Percentiles rank a stretch among this genome's conserved stretches.
phyloP scores from a whole-genome alignment of 1,140 invertebrate genomes.

The Scaptomyza montana region DNA sequence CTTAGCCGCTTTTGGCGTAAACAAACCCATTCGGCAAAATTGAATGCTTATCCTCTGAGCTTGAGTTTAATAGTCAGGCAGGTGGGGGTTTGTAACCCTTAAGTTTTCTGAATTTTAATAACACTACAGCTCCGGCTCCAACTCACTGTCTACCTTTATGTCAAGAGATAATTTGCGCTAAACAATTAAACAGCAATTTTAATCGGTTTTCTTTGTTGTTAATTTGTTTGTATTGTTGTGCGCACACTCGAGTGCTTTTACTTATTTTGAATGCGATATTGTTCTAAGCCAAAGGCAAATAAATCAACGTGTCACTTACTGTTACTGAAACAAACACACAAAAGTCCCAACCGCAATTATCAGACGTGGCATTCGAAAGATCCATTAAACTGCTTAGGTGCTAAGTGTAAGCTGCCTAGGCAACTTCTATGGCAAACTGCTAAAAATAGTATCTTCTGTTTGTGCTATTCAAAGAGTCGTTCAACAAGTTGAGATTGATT shows the following conservation, averaged over 20 bases:
- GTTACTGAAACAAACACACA: not conserved
- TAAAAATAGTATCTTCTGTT: too few relatives aligned
- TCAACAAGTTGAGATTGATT: too few relatives aligned
- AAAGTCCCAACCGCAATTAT: constrained; percentile 15
- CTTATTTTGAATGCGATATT: constrained; percentile 52
- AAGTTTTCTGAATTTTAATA: too few relatives aligned
- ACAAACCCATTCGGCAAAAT: constrained; percentile 60
- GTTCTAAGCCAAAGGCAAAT: constrained; percentile 72
- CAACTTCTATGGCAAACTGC: not conserved
- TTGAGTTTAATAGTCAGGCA: constrained; percentile 24
- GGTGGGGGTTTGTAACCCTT: too few relatives aligned
- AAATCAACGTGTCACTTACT: constrained; percentile 76
- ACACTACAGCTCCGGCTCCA: too few relatives aligned
- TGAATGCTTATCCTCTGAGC: constrained; percentile 57
- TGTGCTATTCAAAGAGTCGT: too few relatives aligned
- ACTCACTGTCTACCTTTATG: too few relatives aligned
- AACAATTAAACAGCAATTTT: constrained; percentile 62
- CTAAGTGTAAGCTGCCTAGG: constrained; percentile 8
- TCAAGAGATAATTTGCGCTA: not conserved
- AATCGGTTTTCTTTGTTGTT: constrained; percentile 45
- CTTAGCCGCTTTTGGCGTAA: constrained; percentile 51
- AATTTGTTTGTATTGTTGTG: constrained; percentile 55
- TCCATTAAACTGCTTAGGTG: too few relatives aligned
- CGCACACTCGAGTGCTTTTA: constrained; percentile 73
- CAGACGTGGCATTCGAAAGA: constrained; percentile 32